phyloP scores from a whole-genome alignment of 1,140 invertebrate species.

The Onthophagus taurus region DNA sequence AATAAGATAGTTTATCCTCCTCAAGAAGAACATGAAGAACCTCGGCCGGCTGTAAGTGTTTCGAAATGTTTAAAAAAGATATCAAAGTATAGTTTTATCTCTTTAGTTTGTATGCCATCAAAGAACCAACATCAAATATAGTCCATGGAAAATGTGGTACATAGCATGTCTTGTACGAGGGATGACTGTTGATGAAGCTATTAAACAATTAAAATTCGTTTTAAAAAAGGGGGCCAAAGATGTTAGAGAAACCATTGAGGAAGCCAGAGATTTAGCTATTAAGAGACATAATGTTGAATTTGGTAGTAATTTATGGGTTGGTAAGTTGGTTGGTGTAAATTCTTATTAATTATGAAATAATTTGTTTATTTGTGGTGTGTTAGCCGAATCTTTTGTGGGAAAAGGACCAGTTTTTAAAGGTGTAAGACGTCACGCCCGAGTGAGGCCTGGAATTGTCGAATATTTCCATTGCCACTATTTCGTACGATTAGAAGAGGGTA shows the following conservation, averaged over 20 bases:
- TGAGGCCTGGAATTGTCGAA: constrained; percentile 56
- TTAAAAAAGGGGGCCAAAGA: constrained; percentile 72
- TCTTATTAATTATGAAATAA: constrained; percentile 1
- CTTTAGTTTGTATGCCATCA: constrained; percentile 75
- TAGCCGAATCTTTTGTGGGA: constrained; percentile 76
- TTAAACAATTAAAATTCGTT: constrained; percentile 81
- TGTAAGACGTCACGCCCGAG: constrained; percentile 68
- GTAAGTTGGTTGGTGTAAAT: constrained; percentile 66
- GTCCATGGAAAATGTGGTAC: constrained; percentile 88
- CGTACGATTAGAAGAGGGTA: constrained; percentile 83
- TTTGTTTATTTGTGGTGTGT: constrained; percentile 16
- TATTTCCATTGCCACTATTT: constrained; percentile 84
- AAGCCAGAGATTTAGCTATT: constrained; percentile 83
- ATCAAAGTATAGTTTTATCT: constrained; percentile 8
- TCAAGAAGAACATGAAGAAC: constrained; percentile 60
- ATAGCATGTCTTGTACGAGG: constrained; percentile 77
- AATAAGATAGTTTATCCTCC: constrained; percentile 75
- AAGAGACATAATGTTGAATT: constrained; percentile 89
- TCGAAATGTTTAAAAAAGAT: not conserved
- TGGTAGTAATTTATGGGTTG: constrained; percentile 92
- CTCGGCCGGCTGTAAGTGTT: constrained; percentile 67
- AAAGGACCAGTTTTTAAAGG: constrained; percentile 74
- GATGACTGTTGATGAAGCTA: constrained; percentile 86
- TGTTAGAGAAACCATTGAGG: constrained; percentile 71
- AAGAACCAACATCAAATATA: constrained; percentile 78